phyloP scores from a whole-genome alignment of 2,888 invertebrate genomes.

The Drosophila austrosaltans region DNA sequence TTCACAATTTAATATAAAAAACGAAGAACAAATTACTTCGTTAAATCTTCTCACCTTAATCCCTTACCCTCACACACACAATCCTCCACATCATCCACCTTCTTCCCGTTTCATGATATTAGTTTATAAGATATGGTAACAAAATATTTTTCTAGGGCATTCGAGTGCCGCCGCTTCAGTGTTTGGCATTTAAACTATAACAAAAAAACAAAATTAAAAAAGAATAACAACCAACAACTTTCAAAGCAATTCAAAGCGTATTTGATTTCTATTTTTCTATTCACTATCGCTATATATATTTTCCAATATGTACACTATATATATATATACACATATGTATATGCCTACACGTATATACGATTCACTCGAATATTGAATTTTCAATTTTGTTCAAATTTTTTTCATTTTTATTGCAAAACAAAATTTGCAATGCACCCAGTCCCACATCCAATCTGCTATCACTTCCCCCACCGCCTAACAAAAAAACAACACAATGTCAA shows the following conservation, averaged over 20 bases:
- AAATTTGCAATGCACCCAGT: slow-evolving; percentile 70
- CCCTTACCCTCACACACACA: slow-evolving; percentile 10
- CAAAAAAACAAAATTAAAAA: neutral
- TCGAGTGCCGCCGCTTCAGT: slow-evolving; percentile 43
- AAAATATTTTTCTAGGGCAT: slow-evolving; percentile 38
- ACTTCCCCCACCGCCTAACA: slow-evolving; percentile 26
- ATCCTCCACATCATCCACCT: neutral
- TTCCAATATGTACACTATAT: slow-evolving; percentile 11
- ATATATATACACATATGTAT: neutral
- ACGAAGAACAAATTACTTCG: slow-evolving; percentile 24
- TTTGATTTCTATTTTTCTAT: slow-evolving; percentile 58
- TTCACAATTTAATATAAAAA: slow-evolving; percentile 45
- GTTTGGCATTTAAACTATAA: slow-evolving; percentile 55
- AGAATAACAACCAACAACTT: slow-evolving; percentile 1
- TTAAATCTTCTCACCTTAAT: slow-evolving; percentile 12
- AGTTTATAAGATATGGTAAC: slow-evolving; percentile 10
- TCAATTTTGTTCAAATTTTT: slow-evolving; percentile 22
- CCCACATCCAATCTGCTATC: slow-evolving; percentile 16
- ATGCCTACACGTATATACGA: slow-evolving; percentile 33
- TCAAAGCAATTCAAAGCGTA: slow-evolving; percentile 59
- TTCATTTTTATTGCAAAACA: slow-evolving; percentile 20
- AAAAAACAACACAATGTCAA: slow-evolving; percentile 58
- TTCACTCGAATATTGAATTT: slow-evolving; percentile 70
- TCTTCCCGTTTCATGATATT: neutral
- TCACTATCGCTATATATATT: neutral